phyloP scores from a whole-genome alignment of 2,797 vertebrate genomes.

The Centropyge bicolor region DNA sequence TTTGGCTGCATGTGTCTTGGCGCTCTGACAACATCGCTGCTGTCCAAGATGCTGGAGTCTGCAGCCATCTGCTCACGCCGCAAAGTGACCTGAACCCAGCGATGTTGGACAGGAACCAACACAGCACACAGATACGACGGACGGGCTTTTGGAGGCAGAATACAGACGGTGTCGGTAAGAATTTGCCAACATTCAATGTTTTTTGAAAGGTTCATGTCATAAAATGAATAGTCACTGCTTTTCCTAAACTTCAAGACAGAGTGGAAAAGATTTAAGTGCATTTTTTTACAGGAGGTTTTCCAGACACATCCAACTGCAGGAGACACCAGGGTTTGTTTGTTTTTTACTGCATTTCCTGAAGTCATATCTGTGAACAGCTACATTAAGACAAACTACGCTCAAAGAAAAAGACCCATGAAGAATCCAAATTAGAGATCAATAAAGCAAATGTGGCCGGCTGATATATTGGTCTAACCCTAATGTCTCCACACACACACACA shows the following conservation, averaged over 20 bases:
- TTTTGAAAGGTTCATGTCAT: not conserved
- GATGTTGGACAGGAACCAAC: not conserved
- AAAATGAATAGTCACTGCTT: not conserved
- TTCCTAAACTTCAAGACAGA: not conserved
- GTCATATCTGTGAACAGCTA: too few species aligned
- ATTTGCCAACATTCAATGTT: not conserved
- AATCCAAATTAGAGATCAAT: not conserved
- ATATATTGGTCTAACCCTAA: not conserved
- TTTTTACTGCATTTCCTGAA: not conserved
- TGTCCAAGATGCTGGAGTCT: slow-evolving; percentile 16
- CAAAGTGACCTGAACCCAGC: slow-evolving; percentile 33
- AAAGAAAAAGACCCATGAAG: not conserved
- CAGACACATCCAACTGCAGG: not conserved
- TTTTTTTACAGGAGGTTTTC: not conserved
- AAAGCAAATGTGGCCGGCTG: not conserved
- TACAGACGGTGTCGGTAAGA: not conserved
- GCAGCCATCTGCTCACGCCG: slow-evolving; percentile 35
- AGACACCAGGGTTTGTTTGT: too few species aligned
- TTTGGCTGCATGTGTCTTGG: slow-evolving; percentile 17
- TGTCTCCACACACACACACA: slow-evolving; percentile 1
- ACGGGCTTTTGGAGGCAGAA: not conserved
- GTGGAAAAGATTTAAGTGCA: not conserved
- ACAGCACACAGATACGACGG: slow-evolving; percentile 5
- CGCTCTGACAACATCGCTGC: slow-evolving; percentile 1
- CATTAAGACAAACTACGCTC: not conserved